A percentile compares a stretch with the other conserved stretches of the same genome.
Evolutionary conservation across 1,140 invertebrate species (phyloP).

Genomic region (Ridgeia piscesae): DNA sequence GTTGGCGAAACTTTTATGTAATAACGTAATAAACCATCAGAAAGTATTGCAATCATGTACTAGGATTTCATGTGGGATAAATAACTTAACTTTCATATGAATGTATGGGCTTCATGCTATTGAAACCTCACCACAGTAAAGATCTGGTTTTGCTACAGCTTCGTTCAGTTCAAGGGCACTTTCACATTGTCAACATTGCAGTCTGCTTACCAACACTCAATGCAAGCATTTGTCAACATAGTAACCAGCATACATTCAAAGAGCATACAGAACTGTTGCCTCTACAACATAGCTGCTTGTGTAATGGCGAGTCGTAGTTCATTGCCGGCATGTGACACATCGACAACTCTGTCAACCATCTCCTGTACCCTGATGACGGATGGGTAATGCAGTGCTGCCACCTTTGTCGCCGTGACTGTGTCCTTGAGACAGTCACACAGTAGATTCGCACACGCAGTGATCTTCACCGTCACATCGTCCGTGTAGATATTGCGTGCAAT

Average conservation of each 20-base stretch:
- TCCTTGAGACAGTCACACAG: constrained; percentile 81
- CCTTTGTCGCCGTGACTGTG: constrained; percentile 84
- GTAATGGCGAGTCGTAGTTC: constrained; percentile 71
- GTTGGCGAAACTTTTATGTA: neutral
- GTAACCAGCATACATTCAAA: neutral
- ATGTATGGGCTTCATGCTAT: neutral
- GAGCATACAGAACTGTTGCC: neutral
- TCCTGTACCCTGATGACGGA: constrained; percentile 85
- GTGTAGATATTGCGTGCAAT: constrained; percentile 75
- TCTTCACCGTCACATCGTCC: constrained; percentile 69
- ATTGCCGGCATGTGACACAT: constrained; percentile 76
- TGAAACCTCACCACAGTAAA: neutral
- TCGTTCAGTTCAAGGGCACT: neutral
- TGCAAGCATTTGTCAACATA: neutral
- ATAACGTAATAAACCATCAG: neutral
- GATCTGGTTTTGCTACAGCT: neutral
- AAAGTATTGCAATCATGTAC: neutral
- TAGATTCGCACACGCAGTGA: constrained; percentile 77
- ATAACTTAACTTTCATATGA: neutral
- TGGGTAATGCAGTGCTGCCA: constrained; percentile 86
- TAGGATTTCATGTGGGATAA: neutral
- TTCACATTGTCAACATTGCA: neutral
- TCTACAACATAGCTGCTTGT: constrained; percentile 43
- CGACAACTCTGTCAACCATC: constrained; percentile 87
- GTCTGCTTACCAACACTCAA: neutral